Percentiles rank a stretch among this genome's conserved stretches.
Evolutionary conservation across 2,113 vertebrate species (phyloP).

Genomic region (Myxocyprinus asiaticus): DNA sequence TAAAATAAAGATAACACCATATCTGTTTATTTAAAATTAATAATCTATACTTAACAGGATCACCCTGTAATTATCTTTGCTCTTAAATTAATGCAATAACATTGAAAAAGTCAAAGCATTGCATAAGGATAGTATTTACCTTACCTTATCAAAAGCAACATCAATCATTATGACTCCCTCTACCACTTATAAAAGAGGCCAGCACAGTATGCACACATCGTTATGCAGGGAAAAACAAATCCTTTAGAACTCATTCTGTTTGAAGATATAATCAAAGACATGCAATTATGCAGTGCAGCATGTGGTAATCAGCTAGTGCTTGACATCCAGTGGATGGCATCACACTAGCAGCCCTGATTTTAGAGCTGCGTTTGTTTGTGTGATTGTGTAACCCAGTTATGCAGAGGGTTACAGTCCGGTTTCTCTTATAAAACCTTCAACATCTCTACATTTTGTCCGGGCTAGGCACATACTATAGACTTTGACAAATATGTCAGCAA

Average conservation of each 20-base stretch:
- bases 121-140: not conserved
- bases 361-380: constrained; percentile 3
- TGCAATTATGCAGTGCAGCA: constrained; percentile 39
- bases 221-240: constrained; percentile 17
- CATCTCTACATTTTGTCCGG: not conserved
- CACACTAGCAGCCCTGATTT: constrained; percentile 6
- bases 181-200: constrained; percentile 14
- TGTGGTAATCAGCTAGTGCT: constrained; percentile 40
- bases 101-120: not conserved
- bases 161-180: not conserved
- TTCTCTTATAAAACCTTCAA: not conserved
- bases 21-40: too few species aligned
- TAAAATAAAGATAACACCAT: too few species aligned
- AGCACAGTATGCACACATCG: too few species aligned
- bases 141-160: constrained; percentile 5
- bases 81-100: too few species aligned
- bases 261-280: constrained; percentile 41
- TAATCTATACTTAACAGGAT: too few species aligned
- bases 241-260: constrained; percentile 38
- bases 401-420: not conserved
- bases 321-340: constrained; percentile 17
- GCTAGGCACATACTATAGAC: too few species aligned
- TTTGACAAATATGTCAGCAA: too few species aligned
- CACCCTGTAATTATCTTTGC: too few species aligned
- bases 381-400: constrained; percentile 14